Evolutionary conservation across 2,113 vertebrate species (phyloP).

Genomic region (Clarias magur): DNA sequence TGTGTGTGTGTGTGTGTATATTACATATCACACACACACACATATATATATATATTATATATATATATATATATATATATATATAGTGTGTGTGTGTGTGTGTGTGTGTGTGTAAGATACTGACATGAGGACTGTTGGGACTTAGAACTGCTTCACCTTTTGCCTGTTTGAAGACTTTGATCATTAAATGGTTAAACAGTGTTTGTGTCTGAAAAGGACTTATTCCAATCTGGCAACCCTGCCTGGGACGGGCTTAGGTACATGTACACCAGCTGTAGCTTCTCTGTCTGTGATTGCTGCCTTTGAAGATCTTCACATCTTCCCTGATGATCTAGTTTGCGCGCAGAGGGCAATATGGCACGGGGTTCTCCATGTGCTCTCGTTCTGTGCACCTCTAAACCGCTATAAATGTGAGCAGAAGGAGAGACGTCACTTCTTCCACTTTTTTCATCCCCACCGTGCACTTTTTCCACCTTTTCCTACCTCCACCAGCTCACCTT

Average conservation of each 20-base stretch:
- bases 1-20: too few relatives aligned
- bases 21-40: too few relatives aligned
- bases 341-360: slow-evolving; percentile 53
- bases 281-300: slow-evolving; percentile 67
- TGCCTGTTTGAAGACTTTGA: too few relatives aligned
- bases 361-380: slow-evolving; percentile 53
- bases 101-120: too few relatives aligned
- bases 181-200: background rate
- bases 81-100: too few relatives aligned
- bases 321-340: slow-evolving; percentile 78
- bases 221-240: slow-evolving; percentile 40
- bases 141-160: too few relatives aligned
- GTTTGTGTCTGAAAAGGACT: background rate
- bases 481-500: slow-evolving; percentile 59
- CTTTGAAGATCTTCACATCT: slow-evolving; percentile 53
- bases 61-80: too few relatives aligned
- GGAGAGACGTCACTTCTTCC: slow-evolving; percentile 64
- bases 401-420: slow-evolving; percentile 70
- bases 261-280: slow-evolving; percentile 72
- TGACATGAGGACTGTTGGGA: too few relatives aligned
- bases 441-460: slow-evolving; percentile 63
- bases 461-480: slow-evolving; percentile 55
- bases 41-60: too few relatives aligned
- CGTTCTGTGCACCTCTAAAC: slow-evolving; percentile 43
- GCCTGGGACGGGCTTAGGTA: slow-evolving; percentile 55